phyloP scores from a whole-genome alignment of 2,797 vertebrate species.

The Phoebastria nigripes region DNA sequence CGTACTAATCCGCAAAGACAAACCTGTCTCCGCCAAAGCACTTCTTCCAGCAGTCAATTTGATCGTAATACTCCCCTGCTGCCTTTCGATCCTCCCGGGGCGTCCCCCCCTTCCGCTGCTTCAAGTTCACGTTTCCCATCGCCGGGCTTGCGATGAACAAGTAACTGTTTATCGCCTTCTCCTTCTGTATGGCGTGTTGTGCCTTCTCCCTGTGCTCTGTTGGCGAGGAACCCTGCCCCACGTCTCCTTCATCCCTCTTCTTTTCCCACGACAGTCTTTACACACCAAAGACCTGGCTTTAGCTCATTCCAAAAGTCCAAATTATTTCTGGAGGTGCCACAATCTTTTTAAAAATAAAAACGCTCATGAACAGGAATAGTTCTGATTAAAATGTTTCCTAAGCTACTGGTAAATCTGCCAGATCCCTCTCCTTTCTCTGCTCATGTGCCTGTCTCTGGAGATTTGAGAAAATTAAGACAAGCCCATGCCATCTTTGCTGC shows the following conservation, averaged over 20 bases:
- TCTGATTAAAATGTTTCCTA: neutral
- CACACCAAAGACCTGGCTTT: neutral
- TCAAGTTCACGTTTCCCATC: neutral
- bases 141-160: accelerated
- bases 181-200: accelerated
- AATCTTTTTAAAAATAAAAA: neutral
- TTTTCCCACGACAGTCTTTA: neutral
- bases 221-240: neutral
- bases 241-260: neutral
- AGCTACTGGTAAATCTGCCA: neutral
- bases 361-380: neutral
- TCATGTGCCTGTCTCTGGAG: neutral
- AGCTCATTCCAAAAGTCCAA: neutral
- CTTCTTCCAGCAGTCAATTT: neutral
- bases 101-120: neutral
- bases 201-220: neutral
- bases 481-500: neutral
- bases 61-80: neutral
- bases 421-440: neutral
- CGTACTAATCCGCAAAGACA: neutral
- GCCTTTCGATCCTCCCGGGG: neutral
- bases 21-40: neutral
- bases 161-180: neutral
- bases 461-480: neutral
- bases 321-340: neutral